A percentile compares a stretch with the other conserved stretches of the same genome.
Evolutionary conservation across 2,113 vertebrate genomes (phyloP).

Genomic region (Candoia aspera): DNA sequence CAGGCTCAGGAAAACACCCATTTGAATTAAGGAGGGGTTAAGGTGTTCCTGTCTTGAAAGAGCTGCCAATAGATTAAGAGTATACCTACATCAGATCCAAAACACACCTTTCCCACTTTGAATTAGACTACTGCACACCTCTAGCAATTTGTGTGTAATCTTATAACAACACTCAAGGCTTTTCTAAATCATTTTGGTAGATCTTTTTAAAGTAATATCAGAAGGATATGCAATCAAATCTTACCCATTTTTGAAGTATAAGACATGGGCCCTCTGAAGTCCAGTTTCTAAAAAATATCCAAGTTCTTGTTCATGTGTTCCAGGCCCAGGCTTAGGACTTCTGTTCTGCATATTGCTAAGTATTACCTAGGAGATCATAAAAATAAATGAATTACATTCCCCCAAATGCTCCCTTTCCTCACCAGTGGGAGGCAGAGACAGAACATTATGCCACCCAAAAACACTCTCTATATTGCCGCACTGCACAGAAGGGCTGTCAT

Average conservation of each 20-base stretch:
- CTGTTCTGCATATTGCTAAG: conserved; percentile 93
- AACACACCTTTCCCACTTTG: not conserved
- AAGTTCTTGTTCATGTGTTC: conserved; percentile 93
- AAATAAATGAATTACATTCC: conserved; percentile 41
- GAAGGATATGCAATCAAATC: conserved; percentile 50
- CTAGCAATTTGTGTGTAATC: not conserved
- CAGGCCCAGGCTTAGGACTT: conserved; percentile 93
- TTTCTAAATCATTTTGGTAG: not conserved
- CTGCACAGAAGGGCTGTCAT: not conserved
- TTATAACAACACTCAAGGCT: not conserved
- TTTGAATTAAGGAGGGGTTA: not conserved
- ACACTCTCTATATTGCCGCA: not conserved
- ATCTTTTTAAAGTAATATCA: not conserved
- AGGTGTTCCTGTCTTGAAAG: not conserved
- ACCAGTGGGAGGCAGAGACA: not conserved
- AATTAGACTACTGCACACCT: not conserved
- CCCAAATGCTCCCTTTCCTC: not conserved
- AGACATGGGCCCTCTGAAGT: conserved; percentile 96
- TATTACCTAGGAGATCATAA: conserved; percentile 76
- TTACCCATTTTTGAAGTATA: conserved; percentile 99
- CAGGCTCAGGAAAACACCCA: not conserved
- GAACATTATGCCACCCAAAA: not conserved
- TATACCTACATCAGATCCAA: not conserved
- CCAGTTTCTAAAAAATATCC: conserved; percentile 98
- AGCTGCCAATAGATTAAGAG: not conserved